Percentiles rank a stretch among this genome's conserved stretches.
These are phyloP conservation scores for Chelon auratus DNA, from an alignment of 2,797 vertebrate genomes.

Conservation along the genomic window DNA sequence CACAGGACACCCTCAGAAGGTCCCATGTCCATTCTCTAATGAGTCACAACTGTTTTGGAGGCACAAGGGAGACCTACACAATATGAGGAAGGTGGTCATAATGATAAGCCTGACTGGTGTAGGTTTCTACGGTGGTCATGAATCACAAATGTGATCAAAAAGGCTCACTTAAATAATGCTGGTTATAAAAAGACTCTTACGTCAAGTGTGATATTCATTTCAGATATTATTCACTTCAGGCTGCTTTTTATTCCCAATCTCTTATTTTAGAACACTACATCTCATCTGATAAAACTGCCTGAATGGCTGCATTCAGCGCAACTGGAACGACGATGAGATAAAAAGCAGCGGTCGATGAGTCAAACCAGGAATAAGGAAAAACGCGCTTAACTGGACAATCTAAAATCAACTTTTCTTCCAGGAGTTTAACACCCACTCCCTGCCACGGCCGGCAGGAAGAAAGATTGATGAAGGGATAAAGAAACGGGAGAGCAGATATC, in stretches of 20 bases:
- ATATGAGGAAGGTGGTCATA: too few relatives aligned
- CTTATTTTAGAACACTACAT: slow-evolving; percentile 29
- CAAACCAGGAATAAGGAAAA: slow-evolving; percentile 72
- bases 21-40: too few relatives aligned
- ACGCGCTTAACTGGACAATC: background rate
- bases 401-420: slow-evolving; percentile 24
- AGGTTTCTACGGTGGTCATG: background rate
- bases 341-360: slow-evolving; percentile 33
- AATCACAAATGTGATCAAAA: background rate
- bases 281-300: slow-evolving; percentile 42
- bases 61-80: too few relatives aligned
- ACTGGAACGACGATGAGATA: slow-evolving; percentile 36
- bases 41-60: too few relatives aligned
- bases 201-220: slow-evolving; percentile 4
- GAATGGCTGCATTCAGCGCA: slow-evolving; percentile 19
- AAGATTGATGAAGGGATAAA: slow-evolving; percentile 45
- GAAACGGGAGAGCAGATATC: slow-evolving; percentile 27
- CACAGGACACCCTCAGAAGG: too few relatives aligned
- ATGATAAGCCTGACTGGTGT: too few relatives aligned
- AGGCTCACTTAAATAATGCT: background rate
- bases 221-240: background rate
- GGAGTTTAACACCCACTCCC: slow-evolving; percentile 4
- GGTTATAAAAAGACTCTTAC: background rate
- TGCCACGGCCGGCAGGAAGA: slow-evolving; percentile 53
- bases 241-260: background rate